These are phyloP conservation scores for Platyura marginata DNA, from an alignment of 1,140 invertebrate species.

Conservation along the genomic window DNA sequence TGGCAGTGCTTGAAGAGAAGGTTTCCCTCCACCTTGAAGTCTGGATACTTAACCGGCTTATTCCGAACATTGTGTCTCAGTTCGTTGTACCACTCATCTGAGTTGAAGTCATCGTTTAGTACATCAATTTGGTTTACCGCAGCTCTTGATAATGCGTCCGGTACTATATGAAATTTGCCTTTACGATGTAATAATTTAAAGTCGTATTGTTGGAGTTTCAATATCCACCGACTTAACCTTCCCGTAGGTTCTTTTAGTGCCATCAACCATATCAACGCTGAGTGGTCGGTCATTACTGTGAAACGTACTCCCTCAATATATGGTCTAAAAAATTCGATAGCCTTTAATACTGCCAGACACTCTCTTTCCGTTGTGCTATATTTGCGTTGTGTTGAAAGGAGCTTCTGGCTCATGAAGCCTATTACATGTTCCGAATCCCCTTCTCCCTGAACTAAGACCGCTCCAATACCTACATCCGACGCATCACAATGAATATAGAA, in stretches of 20 bases:
- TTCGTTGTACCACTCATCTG: not conserved
- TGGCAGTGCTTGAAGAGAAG: constrained; percentile 3
- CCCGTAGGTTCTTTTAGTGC: constrained; percentile 16
- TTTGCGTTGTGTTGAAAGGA: no score
- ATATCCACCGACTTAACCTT: constrained; percentile 20
- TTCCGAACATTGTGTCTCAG: not conserved
- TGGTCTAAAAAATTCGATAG: no score
- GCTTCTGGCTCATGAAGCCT: no score
- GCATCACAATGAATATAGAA: no score
- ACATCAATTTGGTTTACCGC: not conserved
- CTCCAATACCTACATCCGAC: no score
- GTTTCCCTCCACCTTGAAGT: not conserved
- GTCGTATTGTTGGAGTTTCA: constrained; percentile 19
- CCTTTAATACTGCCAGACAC: no score
- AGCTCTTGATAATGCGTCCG: not conserved
- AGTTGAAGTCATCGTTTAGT: not conserved
- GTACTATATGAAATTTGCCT: constrained; percentile 4
- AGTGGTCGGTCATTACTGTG: constrained; percentile 26
- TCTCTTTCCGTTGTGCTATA: no score
- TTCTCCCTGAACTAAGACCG: no score
- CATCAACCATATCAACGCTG: constrained; percentile 20
- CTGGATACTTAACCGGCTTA: not conserved
- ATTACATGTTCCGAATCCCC: no score
- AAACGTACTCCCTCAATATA: no score
- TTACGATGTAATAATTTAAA: constrained; percentile 6